A percentile compares a stretch with the other conserved stretches of the same genome.
Conservation (phyloP, 2,888 invertebrate species). For the Cephus sareptanus region DNA sequence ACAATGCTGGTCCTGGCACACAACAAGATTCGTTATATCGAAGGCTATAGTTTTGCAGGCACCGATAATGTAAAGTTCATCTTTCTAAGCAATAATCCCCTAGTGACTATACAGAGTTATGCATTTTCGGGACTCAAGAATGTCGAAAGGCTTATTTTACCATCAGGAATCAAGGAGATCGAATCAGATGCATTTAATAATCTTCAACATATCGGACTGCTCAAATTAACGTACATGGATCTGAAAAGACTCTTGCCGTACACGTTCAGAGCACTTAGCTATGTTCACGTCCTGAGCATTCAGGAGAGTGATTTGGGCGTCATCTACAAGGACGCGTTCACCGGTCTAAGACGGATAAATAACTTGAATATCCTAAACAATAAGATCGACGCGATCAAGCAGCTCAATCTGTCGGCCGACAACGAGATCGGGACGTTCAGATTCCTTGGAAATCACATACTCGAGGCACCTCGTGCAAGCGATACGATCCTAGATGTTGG, state of each 20-base stretch:
- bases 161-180: conserved; percentile 80
- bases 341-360: conserved; percentile 78
- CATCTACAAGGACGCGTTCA: conserved; percentile 79
- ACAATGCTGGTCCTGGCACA: conserved; percentile 77
- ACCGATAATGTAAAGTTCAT: conserved; percentile 86
- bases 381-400: conserved; percentile 85
- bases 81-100: conserved; percentile 85
- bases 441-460: conserved; percentile 85
- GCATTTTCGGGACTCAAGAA: conserved; percentile 88
- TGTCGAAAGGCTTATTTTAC: conserved; percentile 85
- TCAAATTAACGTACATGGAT: conserved; percentile 88
- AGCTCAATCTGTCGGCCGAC: conserved; percentile 77
- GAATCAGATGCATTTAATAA: conserved; percentile 86
- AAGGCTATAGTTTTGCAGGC: conserved; percentile 86
- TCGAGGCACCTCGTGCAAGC: conserved; percentile 78
- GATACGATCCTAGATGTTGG: conserved; percentile 80
- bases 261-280: conserved; percentile 82
- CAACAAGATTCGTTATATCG: conserved; percentile 77
- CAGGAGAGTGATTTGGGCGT: conserved; percentile 86
- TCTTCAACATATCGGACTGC: conserved; percentile 82
- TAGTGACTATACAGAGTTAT: conserved; percentile 81
- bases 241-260: conserved; percentile 76
- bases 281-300: conserved; percentile 80
- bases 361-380: conserved; percentile 83
- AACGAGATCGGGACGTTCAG: conserved; percentile 79